Evolutionary conservation across 1,140 invertebrate species (phyloP), one percentile per base, ranked within the genome.

Genomic region (Drosophila nikananu): DNA sequence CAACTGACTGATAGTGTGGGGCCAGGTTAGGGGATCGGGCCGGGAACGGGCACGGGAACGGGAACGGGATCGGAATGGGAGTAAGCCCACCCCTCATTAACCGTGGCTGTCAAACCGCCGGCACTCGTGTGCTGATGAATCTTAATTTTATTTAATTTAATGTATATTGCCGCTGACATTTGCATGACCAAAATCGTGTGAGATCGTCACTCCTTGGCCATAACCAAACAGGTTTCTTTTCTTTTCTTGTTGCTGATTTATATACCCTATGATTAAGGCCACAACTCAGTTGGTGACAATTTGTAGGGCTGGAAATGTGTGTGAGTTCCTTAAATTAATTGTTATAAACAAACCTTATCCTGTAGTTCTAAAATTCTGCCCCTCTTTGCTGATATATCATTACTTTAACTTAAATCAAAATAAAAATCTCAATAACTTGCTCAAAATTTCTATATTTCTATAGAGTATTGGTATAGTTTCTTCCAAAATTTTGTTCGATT

Each of bases 111-210:
- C 62, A 61, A 65, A 68, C 61, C 42, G 63, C 17, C 48, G n/a
- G 46, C 46, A 70, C 37, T 68, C 37, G 51, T 57, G 46, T 35
- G 46, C 51, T 83, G 84, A 83, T 81, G 63, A 77, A 89, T 87
- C 84, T 87, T 89, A 89, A 89, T 81, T 89, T 74, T 64, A 87
- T 87, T 87, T 89, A 83, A 89, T 81, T 89, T 74, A 81, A 87
- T 87, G 81, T 81, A 89, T 81, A 81, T 57, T 72, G 65, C 80
- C 9, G 39, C 39, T 87, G 83, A 87, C 84, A 87, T 87, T 87
- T 87, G 83, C 84, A 87, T 89, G 83, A 70, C 77, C 77, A 78
- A 81, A 77, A 60, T 64, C 59, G 74, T 71, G 59, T 71, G 80
- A 68, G 57, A 68, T 57, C 42, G 48, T 75, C 72, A 63, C 64